A percentile compares a stretch with the other conserved stretches of the same genome.
phyloP scores from a whole-genome alignment of 2,113 vertebrate genomes.

The Microcebus lehilahytsara region DNA sequence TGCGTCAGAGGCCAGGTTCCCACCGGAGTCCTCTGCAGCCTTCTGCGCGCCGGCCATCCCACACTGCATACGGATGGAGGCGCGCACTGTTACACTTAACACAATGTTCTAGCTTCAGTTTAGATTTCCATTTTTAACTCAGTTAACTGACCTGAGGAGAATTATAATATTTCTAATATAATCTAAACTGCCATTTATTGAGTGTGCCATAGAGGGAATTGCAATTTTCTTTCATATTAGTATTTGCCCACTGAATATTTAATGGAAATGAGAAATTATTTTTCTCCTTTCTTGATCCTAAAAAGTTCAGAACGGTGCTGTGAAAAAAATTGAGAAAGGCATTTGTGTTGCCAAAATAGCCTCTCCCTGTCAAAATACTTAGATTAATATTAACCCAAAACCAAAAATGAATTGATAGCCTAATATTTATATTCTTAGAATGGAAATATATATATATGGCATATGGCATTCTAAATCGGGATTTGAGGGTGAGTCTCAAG shows the following conservation, averaged over 20 bases:
- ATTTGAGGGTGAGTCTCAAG: not conserved
- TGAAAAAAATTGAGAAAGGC: constrained; percentile 52
- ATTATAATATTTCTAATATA: constrained; percentile 61
- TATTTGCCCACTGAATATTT: constrained; percentile 70
- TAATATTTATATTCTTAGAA: not conserved
- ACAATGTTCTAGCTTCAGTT: constrained; percentile 48
- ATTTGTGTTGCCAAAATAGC: constrained; percentile 41
- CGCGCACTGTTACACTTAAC: not conserved
- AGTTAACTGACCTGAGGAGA: constrained; percentile 51
- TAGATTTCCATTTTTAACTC: constrained; percentile 37
- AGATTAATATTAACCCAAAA: constrained; percentile 25
- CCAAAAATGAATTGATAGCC: not conserved
- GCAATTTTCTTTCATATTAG: constrained; percentile 70
- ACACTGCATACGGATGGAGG: not conserved
- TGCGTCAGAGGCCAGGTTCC: not conserved
- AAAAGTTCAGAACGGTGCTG: constrained; percentile 35
- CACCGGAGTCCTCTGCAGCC: not conserved
- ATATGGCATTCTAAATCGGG: not conserved
- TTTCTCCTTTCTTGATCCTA: constrained; percentile 56
- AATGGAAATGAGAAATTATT: constrained; percentile 63
- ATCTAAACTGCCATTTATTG: constrained; percentile 56
- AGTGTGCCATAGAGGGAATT: constrained; percentile 58
- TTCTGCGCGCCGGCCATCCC: no score
- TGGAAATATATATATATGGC: not conserved
- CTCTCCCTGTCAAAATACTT: constrained; percentile 25